These are phyloP conservation scores for Abramis brama DNA, from an alignment of 2,113 vertebrate genomes.

Conservation along the genomic window DNA sequence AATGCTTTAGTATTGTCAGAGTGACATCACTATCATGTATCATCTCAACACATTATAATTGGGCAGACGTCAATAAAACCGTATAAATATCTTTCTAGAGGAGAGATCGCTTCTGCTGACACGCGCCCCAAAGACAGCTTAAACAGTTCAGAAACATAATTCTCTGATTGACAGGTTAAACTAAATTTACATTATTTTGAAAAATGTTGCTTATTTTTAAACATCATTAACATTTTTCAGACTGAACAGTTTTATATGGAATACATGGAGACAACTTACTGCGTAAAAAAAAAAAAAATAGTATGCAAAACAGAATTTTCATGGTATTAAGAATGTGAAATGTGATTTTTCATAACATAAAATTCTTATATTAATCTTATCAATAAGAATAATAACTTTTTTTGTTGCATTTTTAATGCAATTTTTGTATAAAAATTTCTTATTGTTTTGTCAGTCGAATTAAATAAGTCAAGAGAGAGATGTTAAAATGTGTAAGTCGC, in stretches of 20 bases:
- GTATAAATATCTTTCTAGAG: conserved; percentile 7
- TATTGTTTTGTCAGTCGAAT: not conserved
- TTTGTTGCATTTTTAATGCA: not conserved
- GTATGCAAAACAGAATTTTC: not conserved
- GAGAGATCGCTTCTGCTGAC: conserved; percentile 6
- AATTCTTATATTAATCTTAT: not conserved
- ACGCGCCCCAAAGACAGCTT: not conserved
- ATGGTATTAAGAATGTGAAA: not conserved
- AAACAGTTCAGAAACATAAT: not conserved
- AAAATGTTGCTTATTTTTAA: not conserved
- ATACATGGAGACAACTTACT: too few species aligned
- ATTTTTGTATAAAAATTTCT: not conserved
- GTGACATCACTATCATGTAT: not conserved
- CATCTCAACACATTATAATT: conserved; percentile 22
- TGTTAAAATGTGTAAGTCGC: not conserved
- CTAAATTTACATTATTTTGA: not conserved
- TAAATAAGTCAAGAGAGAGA: not conserved
- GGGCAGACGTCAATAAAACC: not conserved
- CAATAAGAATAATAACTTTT: not conserved
- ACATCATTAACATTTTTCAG: not conserved
- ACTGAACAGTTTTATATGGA: not conserved
- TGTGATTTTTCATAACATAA: not conserved
- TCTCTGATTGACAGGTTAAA: not conserved
- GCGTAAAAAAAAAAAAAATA: not conserved
- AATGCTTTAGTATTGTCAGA: not conserved